Conservation (phyloP, 2,888 invertebrate species). For the Diarsia rubi region DNA sequence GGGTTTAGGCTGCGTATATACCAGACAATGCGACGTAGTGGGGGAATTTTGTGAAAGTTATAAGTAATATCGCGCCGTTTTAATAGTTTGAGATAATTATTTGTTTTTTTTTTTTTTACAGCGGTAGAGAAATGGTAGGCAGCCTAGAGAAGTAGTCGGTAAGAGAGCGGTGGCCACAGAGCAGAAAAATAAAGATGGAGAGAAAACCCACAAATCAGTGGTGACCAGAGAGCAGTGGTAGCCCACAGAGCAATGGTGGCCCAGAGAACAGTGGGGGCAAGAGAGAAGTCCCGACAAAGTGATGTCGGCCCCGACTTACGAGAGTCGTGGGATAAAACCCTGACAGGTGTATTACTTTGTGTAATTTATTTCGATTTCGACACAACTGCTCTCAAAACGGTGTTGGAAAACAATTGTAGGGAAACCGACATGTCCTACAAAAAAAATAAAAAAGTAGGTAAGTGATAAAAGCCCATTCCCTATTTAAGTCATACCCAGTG, state of each 20-base stretch:
- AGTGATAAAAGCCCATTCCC: too few species aligned
- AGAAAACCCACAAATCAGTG: too few species aligned
- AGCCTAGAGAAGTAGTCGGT: too few species aligned
- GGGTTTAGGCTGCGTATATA: conserved; percentile 4
- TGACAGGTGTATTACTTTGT: not conserved
- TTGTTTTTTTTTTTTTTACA: too few species aligned
- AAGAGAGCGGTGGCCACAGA: too few species aligned
- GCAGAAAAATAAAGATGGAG: too few species aligned
- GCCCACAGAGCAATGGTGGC: not conserved
- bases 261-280: not conserved
- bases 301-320: not conserved
- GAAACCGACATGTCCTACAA: too few species aligned
- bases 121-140: too few species aligned
- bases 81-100: not conserved
- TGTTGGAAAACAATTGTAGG: too few species aligned
- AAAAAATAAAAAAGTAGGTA: too few species aligned
- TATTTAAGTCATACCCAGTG: too few species aligned
- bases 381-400: not conserved
- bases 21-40: not conserved
- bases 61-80: not conserved
- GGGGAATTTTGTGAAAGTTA: not conserved
- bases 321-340: not conserved
- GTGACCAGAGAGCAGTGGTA: not conserved
- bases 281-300: not conserved
- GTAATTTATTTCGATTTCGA: not conserved